Conservation (phyloP, 2,113 vertebrate genomes). For the Oryzias melastigma region DNA sequence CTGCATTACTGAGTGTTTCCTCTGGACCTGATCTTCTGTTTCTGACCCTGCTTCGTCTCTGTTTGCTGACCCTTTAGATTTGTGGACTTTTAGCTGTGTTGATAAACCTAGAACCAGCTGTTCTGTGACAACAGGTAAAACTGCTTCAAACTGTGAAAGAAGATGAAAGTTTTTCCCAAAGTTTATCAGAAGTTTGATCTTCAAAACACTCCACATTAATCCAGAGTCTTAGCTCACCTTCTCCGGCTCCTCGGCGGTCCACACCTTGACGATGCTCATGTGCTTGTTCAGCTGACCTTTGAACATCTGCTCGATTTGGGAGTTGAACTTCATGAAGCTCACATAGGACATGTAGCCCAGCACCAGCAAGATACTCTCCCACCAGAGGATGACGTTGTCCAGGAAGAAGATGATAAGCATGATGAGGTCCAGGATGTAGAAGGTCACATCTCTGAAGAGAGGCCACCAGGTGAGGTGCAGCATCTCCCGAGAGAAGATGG, state of each 20-base stretch:
- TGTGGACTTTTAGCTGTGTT: too few species aligned
- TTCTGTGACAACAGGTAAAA: too few species aligned
- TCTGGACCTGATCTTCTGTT: too few species aligned
- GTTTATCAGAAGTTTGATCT: too few species aligned
- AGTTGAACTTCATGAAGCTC: slow-evolving; percentile 88
- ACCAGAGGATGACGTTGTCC: slow-evolving; percentile 89
- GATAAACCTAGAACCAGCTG: too few species aligned
- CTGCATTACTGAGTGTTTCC: too few species aligned
- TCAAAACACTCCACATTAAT: too few species aligned
- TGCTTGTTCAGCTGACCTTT: slow-evolving; percentile 82
- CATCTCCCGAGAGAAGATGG: slow-evolving; percentile 89
- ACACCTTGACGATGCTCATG: slow-evolving; percentile 80
- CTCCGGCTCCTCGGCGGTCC: slow-evolving; percentile 68
- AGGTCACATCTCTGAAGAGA: slow-evolving; percentile 88
- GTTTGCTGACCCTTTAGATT: too few species aligned
- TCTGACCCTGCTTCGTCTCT: too few species aligned
- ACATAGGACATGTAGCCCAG: slow-evolving; percentile 84
- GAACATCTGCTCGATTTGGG: slow-evolving; percentile 78
- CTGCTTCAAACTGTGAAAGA: too few species aligned
- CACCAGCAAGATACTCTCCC: slow-evolving; percentile 87
- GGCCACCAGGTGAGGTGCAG: slow-evolving; percentile 95
- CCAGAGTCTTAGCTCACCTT: slow-evolving; percentile 79
- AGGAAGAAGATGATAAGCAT: slow-evolving; percentile 94
- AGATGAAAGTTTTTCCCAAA: too few species aligned
- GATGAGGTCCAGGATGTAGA: slow-evolving; percentile 89